Evolutionary conservation across 2,797 vertebrate genomes (phyloP), one percentile per base, ranked within the genome.

Genomic region (Chloroceryle amazona): DNA sequence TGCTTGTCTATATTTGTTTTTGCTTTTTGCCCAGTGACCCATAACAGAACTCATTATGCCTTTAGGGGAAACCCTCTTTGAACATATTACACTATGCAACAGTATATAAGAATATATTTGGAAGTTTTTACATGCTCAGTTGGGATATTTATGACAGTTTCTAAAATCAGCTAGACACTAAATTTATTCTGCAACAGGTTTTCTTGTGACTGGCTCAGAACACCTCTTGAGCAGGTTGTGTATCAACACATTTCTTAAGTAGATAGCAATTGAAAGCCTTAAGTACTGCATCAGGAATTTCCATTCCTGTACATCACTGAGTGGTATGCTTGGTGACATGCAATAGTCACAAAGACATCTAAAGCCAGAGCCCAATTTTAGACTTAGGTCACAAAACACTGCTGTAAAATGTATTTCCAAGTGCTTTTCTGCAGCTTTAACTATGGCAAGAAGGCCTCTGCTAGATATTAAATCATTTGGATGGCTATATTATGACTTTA

Each of bases 61-160:
- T 74, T 92, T 57, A 75, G 66, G 70, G 81, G 92, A 46, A 66
- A 75, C 14, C 11, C 6, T 88, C 26, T 78, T 92, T 92, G 73
- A 84, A 84, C 11, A 65, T 3, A 21, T 78, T 91, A 49, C 6
- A 41, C 33, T 61, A 33, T 35, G 26, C 13, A 86, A 23, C 28
- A 60, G 47, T 74, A 95, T 93, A 93, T 96, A 96, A 95, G 72
- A 88, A 78, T 52, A 49, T 3, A 74, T 90, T 91, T 94, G 49
- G 47, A 94, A 90, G 41, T 16, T 1, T 0, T 71, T 88, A 17
- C 13, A 29, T 29, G 6, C 22, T 92, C 73, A 94, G 35, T 55
- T 20, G 12, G 65, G 65, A 57, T 86, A 88, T 71, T 88, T 95
- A 76, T 73, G 26, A 25, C 20, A 78, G 37, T 51, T 81, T 88